Percentiles rank a stretch among this genome's conserved stretches.
Evolutionary conservation across 1,140 invertebrate genomes (phyloP).

Genomic region (Anadara kagoshimensis): DNA sequence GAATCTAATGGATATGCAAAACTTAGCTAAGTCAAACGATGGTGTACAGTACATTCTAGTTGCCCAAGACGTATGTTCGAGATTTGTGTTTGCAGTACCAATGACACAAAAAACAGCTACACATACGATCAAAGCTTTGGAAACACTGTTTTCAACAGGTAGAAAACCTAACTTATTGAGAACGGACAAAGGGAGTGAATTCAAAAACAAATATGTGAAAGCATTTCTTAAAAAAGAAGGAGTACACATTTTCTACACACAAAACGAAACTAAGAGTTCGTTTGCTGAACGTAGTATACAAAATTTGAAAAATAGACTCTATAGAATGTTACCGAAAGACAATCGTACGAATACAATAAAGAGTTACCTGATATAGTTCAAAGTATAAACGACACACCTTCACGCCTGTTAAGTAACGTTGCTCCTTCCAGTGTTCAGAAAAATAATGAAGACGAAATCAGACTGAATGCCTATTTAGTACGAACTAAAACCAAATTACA

Average conservation of each 20-base stretch:
- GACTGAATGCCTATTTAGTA: not conserved
- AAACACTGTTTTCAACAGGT: constrained; percentile 12
- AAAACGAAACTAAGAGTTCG: constrained; percentile 35
- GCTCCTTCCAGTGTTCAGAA: constrained; percentile 7
- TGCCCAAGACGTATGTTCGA: constrained; percentile 24
- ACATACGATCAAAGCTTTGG: constrained; percentile 13
- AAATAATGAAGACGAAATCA: constrained; percentile 10
- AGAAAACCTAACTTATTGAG: constrained; percentile 15
- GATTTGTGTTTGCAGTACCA: constrained; percentile 4
- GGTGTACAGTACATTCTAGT: constrained; percentile 14
- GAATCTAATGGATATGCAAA: constrained; percentile 1
- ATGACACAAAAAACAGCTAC: constrained; percentile 1
- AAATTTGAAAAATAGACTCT: constrained; percentile 2
- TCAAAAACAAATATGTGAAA: constrained; percentile 14
- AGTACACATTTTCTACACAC: constrained; percentile 19
- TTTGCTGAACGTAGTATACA: constrained; percentile 13
- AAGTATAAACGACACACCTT: constrained; percentile 4
- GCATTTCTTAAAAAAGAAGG: not conserved
- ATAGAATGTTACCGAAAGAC: not conserved
- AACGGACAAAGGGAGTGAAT: constrained; percentile 32
- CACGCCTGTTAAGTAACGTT: not conserved
- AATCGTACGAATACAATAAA: constrained; percentile 5
- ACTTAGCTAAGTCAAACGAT: constrained; percentile 3
- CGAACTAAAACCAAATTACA: not conserved
- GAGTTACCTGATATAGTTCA: constrained; percentile 8